Percentiles rank a stretch among this genome's conserved stretches.
phyloP scores from a whole-genome alignment of 30 jellyfish, hydroid and myxozoan genomes.

The Aurelia sp. region DNA sequence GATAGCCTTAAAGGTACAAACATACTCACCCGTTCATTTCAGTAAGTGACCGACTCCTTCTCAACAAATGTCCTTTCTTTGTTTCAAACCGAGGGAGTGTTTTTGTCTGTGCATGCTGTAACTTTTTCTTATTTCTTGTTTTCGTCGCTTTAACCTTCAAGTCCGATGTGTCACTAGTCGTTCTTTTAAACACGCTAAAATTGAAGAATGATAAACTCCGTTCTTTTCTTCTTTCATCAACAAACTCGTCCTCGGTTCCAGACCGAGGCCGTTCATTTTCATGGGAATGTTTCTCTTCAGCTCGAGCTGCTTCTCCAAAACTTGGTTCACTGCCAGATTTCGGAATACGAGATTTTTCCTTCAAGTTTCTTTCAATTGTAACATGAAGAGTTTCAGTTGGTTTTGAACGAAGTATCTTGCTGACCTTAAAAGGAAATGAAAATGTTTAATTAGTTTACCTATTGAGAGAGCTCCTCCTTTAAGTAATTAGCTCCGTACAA shows the following conservation, averaged over 20 bases:
- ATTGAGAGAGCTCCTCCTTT: too few relatives aligned
- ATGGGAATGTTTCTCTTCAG: not conserved
- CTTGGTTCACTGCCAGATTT: conserved; percentile 10
- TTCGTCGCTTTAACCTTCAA: conserved; percentile 33
- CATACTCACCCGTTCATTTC: conserved; percentile 29
- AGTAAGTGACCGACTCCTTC: conserved; percentile 57
- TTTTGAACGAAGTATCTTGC: conserved; percentile 49
- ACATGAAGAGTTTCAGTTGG: conserved; percentile 69
- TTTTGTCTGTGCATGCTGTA: conserved; percentile 3
- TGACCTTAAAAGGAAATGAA: conserved; percentile 18
- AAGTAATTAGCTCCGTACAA: too few relatives aligned
- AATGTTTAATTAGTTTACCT: too few relatives aligned
- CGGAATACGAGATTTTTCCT: not conserved
- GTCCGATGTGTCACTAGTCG: conserved; percentile 76
- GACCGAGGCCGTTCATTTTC: conserved; percentile 2
- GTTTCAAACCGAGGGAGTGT: conserved; percentile 9
- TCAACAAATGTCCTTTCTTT: not conserved
- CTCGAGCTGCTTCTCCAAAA: not conserved
- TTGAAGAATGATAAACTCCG: conserved; percentile 79
- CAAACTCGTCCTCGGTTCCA: not conserved
- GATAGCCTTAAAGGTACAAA: not conserved
- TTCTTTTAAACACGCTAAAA: conserved; percentile 82
- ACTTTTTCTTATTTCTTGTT: conserved; percentile 55
- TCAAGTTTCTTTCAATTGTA: conserved; percentile 60
- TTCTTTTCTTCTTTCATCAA: conserved; percentile 47